These are phyloP conservation scores for Leptinotarsa juncta DNA, from an alignment of 2,888 invertebrate species.

Conservation along the genomic window DNA sequence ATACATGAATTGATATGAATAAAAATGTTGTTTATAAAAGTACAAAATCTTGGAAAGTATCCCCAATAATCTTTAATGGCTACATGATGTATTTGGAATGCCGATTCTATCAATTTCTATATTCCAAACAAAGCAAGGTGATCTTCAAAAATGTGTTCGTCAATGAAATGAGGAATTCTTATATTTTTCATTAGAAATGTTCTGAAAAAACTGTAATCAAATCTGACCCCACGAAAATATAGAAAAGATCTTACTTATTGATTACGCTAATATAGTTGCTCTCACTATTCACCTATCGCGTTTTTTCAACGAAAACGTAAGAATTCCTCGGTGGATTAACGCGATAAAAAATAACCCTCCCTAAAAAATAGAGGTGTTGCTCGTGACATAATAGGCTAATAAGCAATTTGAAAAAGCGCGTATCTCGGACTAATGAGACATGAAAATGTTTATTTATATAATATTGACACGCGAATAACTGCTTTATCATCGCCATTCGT, in stretches of 20 bases:
- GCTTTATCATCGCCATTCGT: constrained; percentile 34
- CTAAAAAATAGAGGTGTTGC: constrained; percentile 42
- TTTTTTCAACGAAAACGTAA: constrained; percentile 22
- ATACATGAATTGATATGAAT: too few relatives aligned
- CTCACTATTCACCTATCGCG: constrained; percentile 28
- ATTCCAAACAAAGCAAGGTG: too few relatives aligned
- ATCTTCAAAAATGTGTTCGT: too few relatives aligned
- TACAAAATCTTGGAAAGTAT: too few relatives aligned
- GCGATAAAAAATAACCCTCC: constrained; percentile 35
- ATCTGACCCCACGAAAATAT: too few relatives aligned
- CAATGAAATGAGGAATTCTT: too few relatives aligned
- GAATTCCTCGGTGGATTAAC: constrained; percentile 25
- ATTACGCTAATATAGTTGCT: constrained; percentile 22
- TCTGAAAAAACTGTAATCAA: too few relatives aligned
- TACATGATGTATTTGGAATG: too few relatives aligned
- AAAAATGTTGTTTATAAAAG: too few relatives aligned
- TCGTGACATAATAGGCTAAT: constrained; percentile 46
- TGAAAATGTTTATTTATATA: constrained; percentile 47
- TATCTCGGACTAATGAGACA: constrained; percentile 46
- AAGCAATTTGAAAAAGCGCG: constrained; percentile 45
- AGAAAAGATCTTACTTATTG: neutral
- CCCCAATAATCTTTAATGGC: too few relatives aligned
- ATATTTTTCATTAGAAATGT: too few relatives aligned
- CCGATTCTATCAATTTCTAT: too few relatives aligned
- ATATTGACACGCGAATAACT: constrained; percentile 42